Percentiles rank a stretch among this genome's conserved stretches.
These are phyloP conservation scores for Zapornia atra DNA, from an alignment of 2,113 vertebrate genomes.

Conservation along the genomic window DNA sequence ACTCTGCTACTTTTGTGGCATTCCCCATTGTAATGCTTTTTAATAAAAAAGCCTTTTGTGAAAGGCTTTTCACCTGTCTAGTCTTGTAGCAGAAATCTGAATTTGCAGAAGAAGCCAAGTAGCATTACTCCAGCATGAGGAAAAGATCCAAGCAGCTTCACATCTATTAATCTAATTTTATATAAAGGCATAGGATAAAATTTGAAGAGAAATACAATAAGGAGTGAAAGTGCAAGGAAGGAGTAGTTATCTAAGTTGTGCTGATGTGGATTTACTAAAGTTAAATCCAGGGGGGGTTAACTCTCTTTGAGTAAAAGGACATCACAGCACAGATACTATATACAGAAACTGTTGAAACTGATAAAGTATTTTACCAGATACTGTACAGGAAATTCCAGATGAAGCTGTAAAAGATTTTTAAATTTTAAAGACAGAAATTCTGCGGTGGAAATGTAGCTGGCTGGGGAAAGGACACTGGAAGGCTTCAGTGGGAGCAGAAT, in stretches of 20 bases:
- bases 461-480: not conserved
- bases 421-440: not conserved
- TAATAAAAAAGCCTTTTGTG: not conserved
- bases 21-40: not conserved
- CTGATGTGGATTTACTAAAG: not conserved
- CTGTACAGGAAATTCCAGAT: not conserved
- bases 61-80: not conserved
- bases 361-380: not conserved
- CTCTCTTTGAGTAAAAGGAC: not conserved
- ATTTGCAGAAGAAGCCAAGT: not conserved
- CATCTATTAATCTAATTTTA: not conserved
- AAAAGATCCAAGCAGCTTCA: not conserved
- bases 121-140: not conserved
- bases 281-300: not conserved
- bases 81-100: not conserved
- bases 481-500: not conserved
- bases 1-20: not conserved
- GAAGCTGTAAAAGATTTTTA: not conserved
- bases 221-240: not conserved
- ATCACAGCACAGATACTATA: not conserved
- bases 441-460: not conserved
- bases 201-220: not conserved
- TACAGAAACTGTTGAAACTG: not conserved
- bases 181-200: not conserved
- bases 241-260: not conserved